These are phyloP conservation scores for Podargus strigoides DNA, from an alignment of 2,797 vertebrate genomes.

Conservation along the genomic window DNA sequence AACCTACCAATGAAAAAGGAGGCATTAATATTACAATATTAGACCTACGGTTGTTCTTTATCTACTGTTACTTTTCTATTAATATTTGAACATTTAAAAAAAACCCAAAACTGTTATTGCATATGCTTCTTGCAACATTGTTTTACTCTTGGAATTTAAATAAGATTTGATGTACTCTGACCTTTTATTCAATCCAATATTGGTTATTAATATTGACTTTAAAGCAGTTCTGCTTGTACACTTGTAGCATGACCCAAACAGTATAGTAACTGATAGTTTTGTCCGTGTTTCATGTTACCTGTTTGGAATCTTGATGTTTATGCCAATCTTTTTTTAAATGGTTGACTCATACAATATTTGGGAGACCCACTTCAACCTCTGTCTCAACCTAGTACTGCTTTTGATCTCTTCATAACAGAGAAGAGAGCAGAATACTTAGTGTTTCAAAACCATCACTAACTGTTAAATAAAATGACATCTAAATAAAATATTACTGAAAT, in stretches of 20 bases:
- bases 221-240: conserved; percentile 41
- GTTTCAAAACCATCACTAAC: background rate
- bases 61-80: background rate
- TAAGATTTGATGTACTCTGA: background rate
- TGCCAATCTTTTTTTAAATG: background rate
- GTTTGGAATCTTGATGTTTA: background rate
- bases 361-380: background rate
- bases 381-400: background rate
- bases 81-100: background rate
- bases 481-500: background rate
- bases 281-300: background rate
- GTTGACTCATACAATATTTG: background rate
- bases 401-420: background rate
- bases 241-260: background rate
- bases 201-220: conserved; percentile 64
- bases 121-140: background rate
- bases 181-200: conserved; percentile 12
- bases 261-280: background rate
- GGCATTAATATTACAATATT: background rate
- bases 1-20: background rate
- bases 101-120: background rate
- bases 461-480: background rate
- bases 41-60: background rate
- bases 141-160: conserved; percentile 15
- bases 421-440: background rate